Conservation (phyloP, 2,113 vertebrate genomes). For the Ammodytes marinus region DNA sequence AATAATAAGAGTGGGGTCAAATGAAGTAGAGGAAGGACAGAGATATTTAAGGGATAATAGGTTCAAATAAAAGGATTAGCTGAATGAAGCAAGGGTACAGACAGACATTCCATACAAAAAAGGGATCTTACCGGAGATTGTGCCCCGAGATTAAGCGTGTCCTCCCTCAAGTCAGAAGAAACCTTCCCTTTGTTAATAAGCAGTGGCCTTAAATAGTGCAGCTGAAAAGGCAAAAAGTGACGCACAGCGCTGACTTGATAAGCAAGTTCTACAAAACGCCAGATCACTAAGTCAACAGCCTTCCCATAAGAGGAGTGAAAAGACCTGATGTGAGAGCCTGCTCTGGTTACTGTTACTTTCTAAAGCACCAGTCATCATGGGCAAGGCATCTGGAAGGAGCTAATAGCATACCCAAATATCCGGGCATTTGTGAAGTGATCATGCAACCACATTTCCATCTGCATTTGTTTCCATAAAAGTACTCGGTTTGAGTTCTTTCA, state of each 20-base stretch:
- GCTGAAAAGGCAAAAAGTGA: conserved; percentile 37
- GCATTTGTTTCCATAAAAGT: conserved; percentile 71
- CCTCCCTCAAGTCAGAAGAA: conserved; percentile 38
- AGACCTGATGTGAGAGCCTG: conserved; percentile 34
- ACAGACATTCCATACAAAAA: conserved; percentile 5
- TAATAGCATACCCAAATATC: conserved; percentile 63
- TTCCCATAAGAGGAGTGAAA: conserved; percentile 64
- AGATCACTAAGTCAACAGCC: conserved; percentile 45
- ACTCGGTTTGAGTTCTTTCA: conserved; percentile 36
- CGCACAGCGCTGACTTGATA: conserved; percentile 51
- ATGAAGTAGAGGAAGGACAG: not conserved
- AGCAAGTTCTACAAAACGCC: conserved; percentile 59
- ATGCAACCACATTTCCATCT: conserved; percentile 68
- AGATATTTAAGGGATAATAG: not conserved
- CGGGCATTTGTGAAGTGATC: conserved; percentile 65
- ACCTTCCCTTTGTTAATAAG: conserved; percentile 34
- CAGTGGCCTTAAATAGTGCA: conserved; percentile 44
- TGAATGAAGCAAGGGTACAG: conserved; percentile 8
- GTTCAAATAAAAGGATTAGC: not conserved
- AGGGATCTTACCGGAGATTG: conserved; percentile 51
- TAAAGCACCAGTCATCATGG: conserved; percentile 61
- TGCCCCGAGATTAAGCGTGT: conserved; percentile 41
- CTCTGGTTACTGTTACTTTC: conserved; percentile 48
- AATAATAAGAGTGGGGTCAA: not conserved
- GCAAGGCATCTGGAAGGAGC: conserved; percentile 57